Evolutionary conservation across 2,113 vertebrate species (phyloP).

Genomic region (Mustela lutreola): DNA sequence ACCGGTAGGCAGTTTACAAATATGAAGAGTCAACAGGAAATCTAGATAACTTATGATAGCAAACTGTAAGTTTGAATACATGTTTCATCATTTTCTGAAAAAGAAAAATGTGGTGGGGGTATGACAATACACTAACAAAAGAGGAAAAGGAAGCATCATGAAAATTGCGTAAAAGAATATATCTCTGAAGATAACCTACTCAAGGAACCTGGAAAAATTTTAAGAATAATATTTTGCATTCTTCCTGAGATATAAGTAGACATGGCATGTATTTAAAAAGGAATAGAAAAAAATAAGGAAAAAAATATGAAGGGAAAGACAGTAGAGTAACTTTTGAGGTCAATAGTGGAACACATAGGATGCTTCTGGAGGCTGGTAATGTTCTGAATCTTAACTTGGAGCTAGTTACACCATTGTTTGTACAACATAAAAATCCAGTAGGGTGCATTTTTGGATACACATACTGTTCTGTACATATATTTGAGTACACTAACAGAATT

Average conservation of each 20-base stretch:
- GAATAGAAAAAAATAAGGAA: not conserved
- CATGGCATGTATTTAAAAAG: not conserved
- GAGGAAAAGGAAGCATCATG: not conserved
- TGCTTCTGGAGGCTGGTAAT: not conserved
- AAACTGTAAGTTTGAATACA: not conserved
- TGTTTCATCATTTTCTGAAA: not conserved
- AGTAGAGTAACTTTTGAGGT: not conserved
- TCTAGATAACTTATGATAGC: not conserved
- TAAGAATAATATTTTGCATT: not conserved
- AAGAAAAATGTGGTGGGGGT: accelerated
- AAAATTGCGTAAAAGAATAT: not conserved
- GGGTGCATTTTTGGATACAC: not conserved
- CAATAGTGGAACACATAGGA: not conserved
- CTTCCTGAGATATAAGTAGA: not conserved
- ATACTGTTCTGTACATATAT: not conserved
- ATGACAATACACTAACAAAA: not conserved
- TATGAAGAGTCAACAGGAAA: not conserved
- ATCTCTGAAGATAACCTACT: not conserved
- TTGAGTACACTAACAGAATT: not conserved
- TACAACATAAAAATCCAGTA: not conserved
- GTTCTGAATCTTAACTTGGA: not conserved
- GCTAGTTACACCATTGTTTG: not conserved
- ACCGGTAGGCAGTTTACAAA: not conserved
- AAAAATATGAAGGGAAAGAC: not conserved
- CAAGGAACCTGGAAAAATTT: not conserved